Conservation (phyloP, 2,797 vertebrate genomes). For the Sitta carolinensis region DNA sequence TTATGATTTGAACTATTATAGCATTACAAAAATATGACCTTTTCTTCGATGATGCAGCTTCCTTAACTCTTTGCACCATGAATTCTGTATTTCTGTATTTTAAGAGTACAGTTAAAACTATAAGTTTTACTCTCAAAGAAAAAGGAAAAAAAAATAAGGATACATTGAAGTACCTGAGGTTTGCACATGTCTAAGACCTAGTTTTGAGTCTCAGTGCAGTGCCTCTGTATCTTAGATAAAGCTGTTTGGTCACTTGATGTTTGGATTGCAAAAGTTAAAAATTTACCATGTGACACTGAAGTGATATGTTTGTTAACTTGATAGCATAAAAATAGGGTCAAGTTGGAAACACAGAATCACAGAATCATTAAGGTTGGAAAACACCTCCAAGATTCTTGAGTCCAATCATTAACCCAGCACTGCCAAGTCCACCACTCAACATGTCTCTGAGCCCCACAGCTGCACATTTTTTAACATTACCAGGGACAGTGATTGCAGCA, state of each 20-base stretch:
- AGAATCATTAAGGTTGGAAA: background rate
- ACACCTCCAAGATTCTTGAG: background rate
- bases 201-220: background rate
- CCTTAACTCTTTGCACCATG: background rate
- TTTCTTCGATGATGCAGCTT: background rate
- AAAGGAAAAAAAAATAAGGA: background rate
- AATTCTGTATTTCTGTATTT: background rate
- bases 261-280: background rate
- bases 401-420: background rate
- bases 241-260: background rate
- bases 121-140: background rate
- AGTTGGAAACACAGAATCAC: background rate
- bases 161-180: background rate
- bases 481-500: background rate
- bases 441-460: background rate
- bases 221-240: background rate
- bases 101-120: background rate
- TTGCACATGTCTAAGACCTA: background rate
- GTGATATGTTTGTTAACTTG: background rate
- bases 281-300: background rate
- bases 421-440: background rate
- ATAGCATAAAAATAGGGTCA: background rate
- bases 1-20: constrained; percentile 51
- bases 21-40: constrained; percentile 40
- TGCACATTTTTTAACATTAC: background rate